Base-by-base conservation (phyloP, 1,140 invertebrate species). In the Paraescarpia echinospica region DNA sequence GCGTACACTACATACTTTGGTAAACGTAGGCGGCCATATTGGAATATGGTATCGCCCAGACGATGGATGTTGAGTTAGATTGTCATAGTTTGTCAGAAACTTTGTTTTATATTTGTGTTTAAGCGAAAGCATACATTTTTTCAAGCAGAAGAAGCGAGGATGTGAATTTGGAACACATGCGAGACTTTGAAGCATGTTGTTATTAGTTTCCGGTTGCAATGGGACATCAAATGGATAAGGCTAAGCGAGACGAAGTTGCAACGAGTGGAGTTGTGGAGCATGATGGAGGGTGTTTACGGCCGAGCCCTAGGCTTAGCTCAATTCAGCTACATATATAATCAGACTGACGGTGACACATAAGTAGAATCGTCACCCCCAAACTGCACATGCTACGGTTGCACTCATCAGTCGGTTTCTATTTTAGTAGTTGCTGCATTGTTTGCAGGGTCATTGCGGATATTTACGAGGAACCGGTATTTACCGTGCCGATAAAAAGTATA, bases 71-170 rank as follows among this genome's bases (percentile, higher is more conserved):
- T 27, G 59, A 77, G 22, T 77, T 77, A 77, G 59, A 77, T 77
- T 77, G 59, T 22, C 59, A 77, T 77, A 18, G 59, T 77, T 77
- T 77, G 59, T 77, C 59, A 77, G 59, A 77, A 77, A 77, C 59
- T 77, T 77, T 77, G 59, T 77, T 77, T 14, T 77, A 77, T 77
- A 77, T 77, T 77, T 77, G 59, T 77, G 59, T 77, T 77, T 77
- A 77, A 77, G 59, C 59, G 59, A 27, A 77, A 77, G 59, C 59
- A 31, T 31, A 77, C 0, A 27, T 12, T 77, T n/a, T 77, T 77
- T 77, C 59, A 77, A 77, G 27, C 59, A 77, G 59, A 27, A 77
- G 59, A 77, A 77, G 27, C 59, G 59, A 27, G 59, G 59, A 77
- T 77, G 59, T 77, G 27, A 77, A 18, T 27, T 77, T 0, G 59